Conservation (phyloP, 2,888 invertebrate species). For the Leucophenga maculata region DNA sequence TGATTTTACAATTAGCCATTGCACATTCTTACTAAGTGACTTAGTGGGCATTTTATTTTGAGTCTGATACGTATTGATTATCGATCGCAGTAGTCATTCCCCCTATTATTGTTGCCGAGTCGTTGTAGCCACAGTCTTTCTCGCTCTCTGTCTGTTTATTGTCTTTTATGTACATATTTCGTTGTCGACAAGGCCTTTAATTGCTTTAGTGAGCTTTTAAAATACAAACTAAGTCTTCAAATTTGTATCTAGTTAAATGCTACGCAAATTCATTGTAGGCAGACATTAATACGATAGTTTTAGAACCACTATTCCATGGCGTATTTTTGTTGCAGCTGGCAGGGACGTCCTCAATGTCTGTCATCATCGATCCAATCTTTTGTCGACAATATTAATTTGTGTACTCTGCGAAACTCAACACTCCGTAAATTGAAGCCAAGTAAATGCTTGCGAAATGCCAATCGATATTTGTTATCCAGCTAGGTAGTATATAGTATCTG, state of each 20-base stretch:
- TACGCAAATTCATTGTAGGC: no score
- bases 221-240: no score
- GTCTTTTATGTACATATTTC: no score
- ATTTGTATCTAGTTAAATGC: no score
- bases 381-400: no score
- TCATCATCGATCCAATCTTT: slow-evolving; percentile 38
- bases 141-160: background rate
- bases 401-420: slow-evolving; percentile 50
- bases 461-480: slow-evolving; percentile 53
- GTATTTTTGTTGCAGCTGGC: no score
- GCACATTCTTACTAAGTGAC: slow-evolving; percentile 64
- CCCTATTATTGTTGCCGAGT: slow-evolving; percentile 17
- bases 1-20: slow-evolving; percentile 64
- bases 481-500: no score
- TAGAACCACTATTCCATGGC: no score
- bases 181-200: background rate
- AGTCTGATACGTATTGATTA: slow-evolving; percentile 63
- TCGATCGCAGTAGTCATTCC: slow-evolving; percentile 42
- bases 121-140: background rate
- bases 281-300: no score
- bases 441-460: slow-evolving; percentile 55
- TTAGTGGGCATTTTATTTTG: slow-evolving; percentile 67
- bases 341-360: slow-evolving; percentile 33
- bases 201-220: background rate
- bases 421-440: slow-evolving; percentile 52